Base-by-base conservation (phyloP, 1,140 invertebrate genomes). In the Eueides isabella region DNA sequence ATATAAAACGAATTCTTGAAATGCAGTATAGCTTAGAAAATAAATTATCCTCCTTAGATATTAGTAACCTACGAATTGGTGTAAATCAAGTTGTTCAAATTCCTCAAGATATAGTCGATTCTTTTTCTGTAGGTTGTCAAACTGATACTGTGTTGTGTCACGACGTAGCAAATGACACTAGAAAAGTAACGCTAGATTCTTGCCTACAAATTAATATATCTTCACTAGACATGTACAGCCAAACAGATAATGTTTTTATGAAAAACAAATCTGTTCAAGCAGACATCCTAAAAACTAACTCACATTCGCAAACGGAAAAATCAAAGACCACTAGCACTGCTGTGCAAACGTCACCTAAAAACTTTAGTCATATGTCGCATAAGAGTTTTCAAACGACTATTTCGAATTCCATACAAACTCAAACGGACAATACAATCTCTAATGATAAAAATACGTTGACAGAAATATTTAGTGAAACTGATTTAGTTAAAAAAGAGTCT, bases 11-110 rank as follows among this genome's bases (percentile, higher is more conserved):
- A 64, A 82, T 94, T 31, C 73, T 93, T 63, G 87, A 93, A 79
- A 93, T 92, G 86, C 92, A 93, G 82, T 72, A 89, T 48, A 77
- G 81, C 26, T 72, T 93, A 67, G 90, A 93, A 80, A 90, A 89
- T 76, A 86, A 83, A 71, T 78, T 91, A 75, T 83, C 88, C n/a
- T 84, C 89, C 55, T 80, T 93, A 71, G 88, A 92, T 76, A 82
- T 83, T 55, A 86, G 76, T 78, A 78, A 85, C 38, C 79, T 93
- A 69, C 80, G 80, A 31, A 84, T 94, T 28, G 89, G 88, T 29
- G 77, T 90, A n/a, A 93, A 90, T 70, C 81, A 90, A 86, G 79
- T 67, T 38, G 65, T 78, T 48, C 93, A 94, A 75, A 82, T 84
- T 19, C 89, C 90, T 23, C 84, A 90, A 77, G 91, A 92, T 79